phyloP scores from a whole-genome alignment of 2,888 invertebrate genomes.

The Altica lythri region DNA sequence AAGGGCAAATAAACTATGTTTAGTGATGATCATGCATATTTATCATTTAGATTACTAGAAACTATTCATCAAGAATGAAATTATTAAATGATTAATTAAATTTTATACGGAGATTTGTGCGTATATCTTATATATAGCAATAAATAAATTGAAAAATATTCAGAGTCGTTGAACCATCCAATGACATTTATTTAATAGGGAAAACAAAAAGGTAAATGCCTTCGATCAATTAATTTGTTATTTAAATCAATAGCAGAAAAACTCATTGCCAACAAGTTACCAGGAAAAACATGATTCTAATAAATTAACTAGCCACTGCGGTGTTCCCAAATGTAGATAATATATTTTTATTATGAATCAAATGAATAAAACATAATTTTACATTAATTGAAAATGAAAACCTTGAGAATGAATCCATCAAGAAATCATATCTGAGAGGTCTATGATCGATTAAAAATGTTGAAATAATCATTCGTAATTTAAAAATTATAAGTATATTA shows the following conservation, averaged over 20 bases:
- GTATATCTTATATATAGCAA: slow-evolving; percentile 4
- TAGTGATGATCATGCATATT: too few relatives aligned
- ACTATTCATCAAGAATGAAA: too few relatives aligned
- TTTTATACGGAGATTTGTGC: slow-evolving; percentile 8
- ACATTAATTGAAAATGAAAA: slow-evolving; percentile 10
- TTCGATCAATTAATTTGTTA: slow-evolving; percentile 19
- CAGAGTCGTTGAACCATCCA: slow-evolving; percentile 16
- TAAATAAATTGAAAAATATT: background rate
- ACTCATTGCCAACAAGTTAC: slow-evolving; percentile 19
- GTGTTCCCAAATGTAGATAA: slow-evolving; percentile 1
- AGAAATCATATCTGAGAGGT: slow-evolving; percentile 6
- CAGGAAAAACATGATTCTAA: slow-evolving; percentile 19
- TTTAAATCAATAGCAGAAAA: slow-evolving; percentile 25
- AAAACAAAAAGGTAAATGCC: slow-evolving; percentile 26
- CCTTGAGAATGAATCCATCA: slow-evolving; percentile 12
- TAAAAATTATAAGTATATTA: too few relatives aligned
- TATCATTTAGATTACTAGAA: too few relatives aligned
- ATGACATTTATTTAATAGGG: slow-evolving; percentile 24
- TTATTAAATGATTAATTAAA: slow-evolving; percentile 8
- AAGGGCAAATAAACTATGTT: too few relatives aligned
- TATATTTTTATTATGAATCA: too few relatives aligned
- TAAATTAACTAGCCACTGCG: slow-evolving; percentile 4
- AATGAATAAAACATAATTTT: slow-evolving; percentile 6
- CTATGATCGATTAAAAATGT: slow-evolving; percentile 5
- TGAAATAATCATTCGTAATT: slow-evolving; percentile 10